A percentile compares a stretch with the other conserved stretches of the same genome.
phyloP scores from a whole-genome alignment of 2,113 vertebrate species.

The Melanocharis versteri region DNA sequence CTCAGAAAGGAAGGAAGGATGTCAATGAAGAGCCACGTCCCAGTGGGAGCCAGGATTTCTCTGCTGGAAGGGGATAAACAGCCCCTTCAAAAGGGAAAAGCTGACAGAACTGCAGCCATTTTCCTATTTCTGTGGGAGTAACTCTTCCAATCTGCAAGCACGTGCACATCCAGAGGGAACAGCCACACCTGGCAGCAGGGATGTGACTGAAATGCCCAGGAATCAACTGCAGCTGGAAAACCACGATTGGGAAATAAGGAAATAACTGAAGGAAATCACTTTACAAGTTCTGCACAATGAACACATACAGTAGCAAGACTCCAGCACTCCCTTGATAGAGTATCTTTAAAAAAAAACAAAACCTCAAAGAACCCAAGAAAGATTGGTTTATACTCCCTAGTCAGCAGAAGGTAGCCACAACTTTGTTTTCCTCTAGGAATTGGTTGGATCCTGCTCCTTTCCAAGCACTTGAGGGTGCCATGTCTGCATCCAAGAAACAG shows the following conservation, averaged over 20 bases:
- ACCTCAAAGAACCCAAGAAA: neutral
- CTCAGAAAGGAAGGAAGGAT: neutral
- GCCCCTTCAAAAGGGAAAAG: neutral
- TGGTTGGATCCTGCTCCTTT: neutral
- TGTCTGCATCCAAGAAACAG: neutral
- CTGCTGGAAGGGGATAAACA: neutral
- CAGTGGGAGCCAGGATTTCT: neutral
- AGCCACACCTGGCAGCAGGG: neutral
- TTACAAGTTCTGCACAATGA: neutral
- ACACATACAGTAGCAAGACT: constrained; percentile 34
- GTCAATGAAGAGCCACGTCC: neutral
- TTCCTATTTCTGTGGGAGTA: neutral
- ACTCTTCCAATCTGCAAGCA: neutral
- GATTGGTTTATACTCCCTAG: neutral
- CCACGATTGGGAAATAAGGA: neutral
- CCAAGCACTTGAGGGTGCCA: neutral
- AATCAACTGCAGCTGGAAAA: neutral
- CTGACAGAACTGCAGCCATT: neutral
- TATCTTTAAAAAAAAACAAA: neutral
- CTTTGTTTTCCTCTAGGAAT: neutral
- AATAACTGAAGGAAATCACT: neutral
- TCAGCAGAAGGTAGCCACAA: neutral
- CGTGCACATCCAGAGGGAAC: neutral
- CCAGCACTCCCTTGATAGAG: neutral
- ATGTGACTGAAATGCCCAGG: neutral